A percentile compares a stretch with the other conserved stretches of the same genome.
These are phyloP conservation scores for Lochmaea capreae DNA, from an alignment of 2,888 invertebrate species.

Conservation along the genomic window DNA sequence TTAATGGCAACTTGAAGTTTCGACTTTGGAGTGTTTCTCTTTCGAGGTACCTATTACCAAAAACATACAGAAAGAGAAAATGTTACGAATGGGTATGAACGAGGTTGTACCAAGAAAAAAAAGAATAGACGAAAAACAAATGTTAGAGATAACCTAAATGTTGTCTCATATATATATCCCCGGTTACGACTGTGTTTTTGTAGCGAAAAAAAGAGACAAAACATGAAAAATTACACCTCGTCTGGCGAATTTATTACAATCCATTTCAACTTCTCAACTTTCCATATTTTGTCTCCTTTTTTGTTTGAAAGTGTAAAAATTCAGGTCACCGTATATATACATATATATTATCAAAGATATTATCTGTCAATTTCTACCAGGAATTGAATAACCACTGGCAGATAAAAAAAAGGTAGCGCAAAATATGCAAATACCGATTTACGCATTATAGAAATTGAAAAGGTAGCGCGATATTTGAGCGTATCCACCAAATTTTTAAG, in stretches of 20 bases:
- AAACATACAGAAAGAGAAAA: not conserved
- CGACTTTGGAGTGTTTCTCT: not conserved
- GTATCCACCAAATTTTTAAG: too few relatives aligned
- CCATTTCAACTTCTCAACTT: not conserved
- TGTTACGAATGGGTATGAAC: too few relatives aligned
- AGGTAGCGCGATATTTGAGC: too few relatives aligned
- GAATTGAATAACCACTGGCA: too few relatives aligned
- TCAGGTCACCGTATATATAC: not conserved
- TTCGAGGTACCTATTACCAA: not conserved
- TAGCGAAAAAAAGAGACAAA: constrained; percentile 2
- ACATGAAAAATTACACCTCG: constrained; percentile 1
- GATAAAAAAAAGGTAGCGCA: too few relatives aligned
- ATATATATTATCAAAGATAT: too few relatives aligned
- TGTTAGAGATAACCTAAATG: not conserved
- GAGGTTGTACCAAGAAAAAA: too few relatives aligned
- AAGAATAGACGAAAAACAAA: too few relatives aligned
- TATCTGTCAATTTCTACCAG: too few relatives aligned
- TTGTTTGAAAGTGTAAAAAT: not conserved
- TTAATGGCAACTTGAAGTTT: constrained; percentile 21
- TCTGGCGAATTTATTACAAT: not conserved
- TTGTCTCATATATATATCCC: not conserved
- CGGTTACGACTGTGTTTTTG: not conserved
- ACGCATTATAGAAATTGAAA: too few relatives aligned
- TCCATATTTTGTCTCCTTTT: constrained; percentile 2
- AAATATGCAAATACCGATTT: too few relatives aligned